Conservation (phyloP, 2,888 invertebrate species). For the Calameuta filiformis region DNA sequence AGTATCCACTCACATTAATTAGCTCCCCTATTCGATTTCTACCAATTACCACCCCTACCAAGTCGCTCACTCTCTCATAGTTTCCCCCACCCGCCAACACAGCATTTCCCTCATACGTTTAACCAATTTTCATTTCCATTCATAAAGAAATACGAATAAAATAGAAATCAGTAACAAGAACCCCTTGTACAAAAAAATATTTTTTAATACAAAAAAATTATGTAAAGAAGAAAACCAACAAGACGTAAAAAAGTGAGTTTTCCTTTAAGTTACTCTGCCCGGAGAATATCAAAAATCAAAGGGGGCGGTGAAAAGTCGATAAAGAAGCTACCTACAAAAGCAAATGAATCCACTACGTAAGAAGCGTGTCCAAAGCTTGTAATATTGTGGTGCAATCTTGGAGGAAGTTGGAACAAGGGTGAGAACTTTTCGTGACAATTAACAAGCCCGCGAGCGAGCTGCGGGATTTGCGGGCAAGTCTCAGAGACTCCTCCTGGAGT, state of each 20-base stretch:
- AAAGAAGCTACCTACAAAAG: background rate
- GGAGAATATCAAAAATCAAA: too few relatives aligned
- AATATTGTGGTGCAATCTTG: slow-evolving; percentile 27
- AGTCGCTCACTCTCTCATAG: background rate
- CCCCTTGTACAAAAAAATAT: background rate
- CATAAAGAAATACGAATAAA: background rate
- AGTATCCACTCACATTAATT: background rate
- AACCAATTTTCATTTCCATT: background rate
- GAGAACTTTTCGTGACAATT: slow-evolving; percentile 36
- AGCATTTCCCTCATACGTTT: background rate
- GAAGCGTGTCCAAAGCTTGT: slow-evolving; percentile 20
- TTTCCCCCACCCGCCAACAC: background rate
- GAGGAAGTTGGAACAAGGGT: slow-evolving; percentile 23
- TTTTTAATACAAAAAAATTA: background rate
- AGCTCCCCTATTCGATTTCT: background rate
- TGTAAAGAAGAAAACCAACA: too few relatives aligned
- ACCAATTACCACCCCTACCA: background rate
- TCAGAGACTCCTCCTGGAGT: background rate
- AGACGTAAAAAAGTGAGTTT: background rate
- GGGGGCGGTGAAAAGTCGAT: background rate
- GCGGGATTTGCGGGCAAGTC: slow-evolving; percentile 14
- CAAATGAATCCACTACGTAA: background rate
- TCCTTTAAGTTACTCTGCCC: background rate
- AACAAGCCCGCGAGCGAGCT: slow-evolving; percentile 22
- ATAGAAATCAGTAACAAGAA: background rate